Base-by-base conservation (phyloP, 2,113 vertebrate species). In the Peromyscus polionotus region DNA sequence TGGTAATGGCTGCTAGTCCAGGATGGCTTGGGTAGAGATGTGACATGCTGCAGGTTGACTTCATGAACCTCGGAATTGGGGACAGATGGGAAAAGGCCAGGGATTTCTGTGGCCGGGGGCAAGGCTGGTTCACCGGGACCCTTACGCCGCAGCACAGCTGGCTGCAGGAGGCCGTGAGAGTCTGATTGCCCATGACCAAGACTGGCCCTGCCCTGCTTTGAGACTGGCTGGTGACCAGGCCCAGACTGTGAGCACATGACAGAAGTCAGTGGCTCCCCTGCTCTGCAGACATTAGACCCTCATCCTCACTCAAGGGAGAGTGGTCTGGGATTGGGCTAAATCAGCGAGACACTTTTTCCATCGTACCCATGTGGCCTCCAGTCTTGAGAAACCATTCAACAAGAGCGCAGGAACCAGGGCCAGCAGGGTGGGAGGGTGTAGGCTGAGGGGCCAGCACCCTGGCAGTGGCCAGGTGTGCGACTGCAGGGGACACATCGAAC, bases 181-280 rank as follows among this genome's bases (percentile, higher is more conserved):
- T 7, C 24, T 39, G 59, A 36, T 24, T 26, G 65, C 24, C 48
- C 26, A 3, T 26, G 86, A 20, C 51, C 61, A 39, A 48, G n/a
- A 14, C 75, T 67, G 31, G 70, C 48, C 76, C 45, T 79, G 68
- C 84, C 72, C 36, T 72, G 63, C 42, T 13, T 42, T 1, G 45
- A 57, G 36, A 7, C 61, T 45, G 83, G 68, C n/a, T 51, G 45
- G 39, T 42, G 90, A 83, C n/a, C 76, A 17, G 54, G 11, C 17
- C 1, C 5, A 20, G 42, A 26, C 2, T 36, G 57, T 2, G 17
- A 63, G 63, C 28, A 14, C 33, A 3, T 6, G 9, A 9, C 17
- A 45, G 33, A 54, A 36, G 1, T 31, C 57, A 31, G 48, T 0
- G 65, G 14, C 42, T 22, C 51, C n/a, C 17, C 63, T 22, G 48